These are phyloP conservation scores for Acanthosoma haemorrhoidale DNA, from an alignment of 2,888 invertebrate species.

Conservation along the genomic window DNA sequence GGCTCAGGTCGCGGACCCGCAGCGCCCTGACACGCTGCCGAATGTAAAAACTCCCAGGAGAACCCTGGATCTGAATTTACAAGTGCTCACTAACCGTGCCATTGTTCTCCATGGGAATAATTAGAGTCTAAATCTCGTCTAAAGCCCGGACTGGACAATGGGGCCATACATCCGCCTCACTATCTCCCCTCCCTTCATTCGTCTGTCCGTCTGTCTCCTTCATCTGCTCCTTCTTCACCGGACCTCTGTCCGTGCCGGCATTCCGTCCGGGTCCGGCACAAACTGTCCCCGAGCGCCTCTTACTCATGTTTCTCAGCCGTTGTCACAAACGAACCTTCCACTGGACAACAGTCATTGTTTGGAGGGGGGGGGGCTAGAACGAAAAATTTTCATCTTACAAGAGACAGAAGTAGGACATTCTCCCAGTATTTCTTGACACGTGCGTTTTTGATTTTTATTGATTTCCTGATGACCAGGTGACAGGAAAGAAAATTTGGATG, in stretches of 20 bases:
- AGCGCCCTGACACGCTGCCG: neutral
- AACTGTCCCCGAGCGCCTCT: too few species aligned
- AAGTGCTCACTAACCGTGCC: constrained; percentile 7
- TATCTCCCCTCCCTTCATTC: neutral
- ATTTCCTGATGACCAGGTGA: too few species aligned
- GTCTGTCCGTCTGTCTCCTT: neutral
- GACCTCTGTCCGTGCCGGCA: neutral
- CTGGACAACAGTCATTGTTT: too few species aligned
- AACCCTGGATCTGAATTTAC: constrained; percentile 6
- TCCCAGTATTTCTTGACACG: too few species aligned
- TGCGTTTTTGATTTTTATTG: too few species aligned
- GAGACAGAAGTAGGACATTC: too few species aligned
- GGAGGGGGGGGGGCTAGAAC: too few species aligned
- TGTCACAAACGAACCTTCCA: too few species aligned
- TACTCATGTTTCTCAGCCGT: too few species aligned
- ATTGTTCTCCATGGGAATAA: constrained; percentile 2
- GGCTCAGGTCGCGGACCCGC: neutral
- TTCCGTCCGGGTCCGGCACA: neutral
- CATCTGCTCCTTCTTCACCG: neutral
- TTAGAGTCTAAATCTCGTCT: constrained; percentile 14
- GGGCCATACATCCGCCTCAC: constrained; percentile 12
- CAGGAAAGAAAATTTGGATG: too few species aligned
- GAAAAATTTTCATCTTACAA: too few species aligned
- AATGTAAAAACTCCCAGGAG: constrained; percentile 9
- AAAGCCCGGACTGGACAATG: neutral